Conservation (phyloP, 2,113 vertebrate species). For the Rhodinocichla rosea region DNA sequence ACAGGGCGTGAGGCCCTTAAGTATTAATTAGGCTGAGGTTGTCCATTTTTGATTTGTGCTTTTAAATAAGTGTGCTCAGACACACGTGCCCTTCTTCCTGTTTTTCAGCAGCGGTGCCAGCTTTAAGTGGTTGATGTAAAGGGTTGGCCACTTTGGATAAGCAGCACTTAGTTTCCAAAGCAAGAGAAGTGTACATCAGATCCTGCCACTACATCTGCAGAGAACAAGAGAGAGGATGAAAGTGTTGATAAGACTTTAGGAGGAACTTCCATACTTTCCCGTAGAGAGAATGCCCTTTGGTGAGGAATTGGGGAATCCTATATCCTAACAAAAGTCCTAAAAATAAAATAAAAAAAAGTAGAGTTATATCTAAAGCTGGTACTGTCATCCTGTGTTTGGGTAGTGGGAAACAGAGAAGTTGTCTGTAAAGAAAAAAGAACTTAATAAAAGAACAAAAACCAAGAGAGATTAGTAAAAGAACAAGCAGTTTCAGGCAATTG, state of each 20-base stretch:
- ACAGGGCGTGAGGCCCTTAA: fast-evolving
- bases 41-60: neutral
- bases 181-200: neutral
- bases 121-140: neutral
- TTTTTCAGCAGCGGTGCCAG: neutral
- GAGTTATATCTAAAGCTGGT: neutral
- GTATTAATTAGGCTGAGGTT: neutral
- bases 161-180: neutral
- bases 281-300: neutral
- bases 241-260: neutral
- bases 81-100: fast-evolving
- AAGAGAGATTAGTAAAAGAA: neutral
- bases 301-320: neutral
- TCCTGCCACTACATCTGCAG: neutral
- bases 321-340: neutral
- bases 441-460: neutral
- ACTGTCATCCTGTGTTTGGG: neutral
- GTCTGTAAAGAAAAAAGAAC: neutral
- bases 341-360: neutral
- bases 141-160: neutral
- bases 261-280: neutral
- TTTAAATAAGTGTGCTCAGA: neutral
- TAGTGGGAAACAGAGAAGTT: neutral
- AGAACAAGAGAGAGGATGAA: neutral
- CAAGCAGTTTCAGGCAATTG: neutral